Conservation (phyloP, 2,888 invertebrate species). For the Epiblema foenella region DNA sequence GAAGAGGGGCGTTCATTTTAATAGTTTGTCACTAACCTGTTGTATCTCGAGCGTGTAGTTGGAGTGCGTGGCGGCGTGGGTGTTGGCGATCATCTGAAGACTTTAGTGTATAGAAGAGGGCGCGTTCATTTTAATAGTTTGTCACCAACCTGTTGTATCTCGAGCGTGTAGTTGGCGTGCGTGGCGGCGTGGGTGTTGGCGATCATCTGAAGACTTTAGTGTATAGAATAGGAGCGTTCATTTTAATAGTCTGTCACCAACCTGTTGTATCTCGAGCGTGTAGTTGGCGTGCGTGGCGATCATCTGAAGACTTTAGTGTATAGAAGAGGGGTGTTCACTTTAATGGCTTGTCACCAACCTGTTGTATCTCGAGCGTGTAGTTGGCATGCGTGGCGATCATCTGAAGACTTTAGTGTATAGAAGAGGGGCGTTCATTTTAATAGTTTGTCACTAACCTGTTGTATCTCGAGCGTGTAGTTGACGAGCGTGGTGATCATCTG, state of each 20-base stretch:
- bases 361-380: slow-evolving; percentile 64
- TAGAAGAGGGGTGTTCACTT: too few species aligned
- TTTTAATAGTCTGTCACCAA: slow-evolving; percentile 44
- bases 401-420: too few species aligned
- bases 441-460: slow-evolving; percentile 58
- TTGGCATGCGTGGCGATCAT: slow-evolving; percentile 93
- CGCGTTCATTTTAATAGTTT: background rate
- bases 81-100: slow-evolving; percentile 77
- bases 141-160: slow-evolving; percentile 64
- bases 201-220: too few species aligned
- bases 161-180: slow-evolving; percentile 86
- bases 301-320: too few species aligned
- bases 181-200: too few species aligned
- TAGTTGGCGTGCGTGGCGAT: slow-evolving; percentile 91
- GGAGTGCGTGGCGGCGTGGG: slow-evolving; percentile 92
- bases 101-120: too few species aligned
- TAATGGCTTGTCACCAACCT: slow-evolving; percentile 54
- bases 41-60: slow-evolving; percentile 72
- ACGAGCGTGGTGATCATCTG: too few species aligned
- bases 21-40: slow-evolving; percentile 56
- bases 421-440: too few species aligned
- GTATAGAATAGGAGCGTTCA: too few species aligned
- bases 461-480: slow-evolving; percentile 70
- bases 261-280: slow-evolving; percentile 68
- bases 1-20: too few species aligned